Base-by-base conservation (phyloP, 2,113 vertebrate species). In the Oncorhynchus keta region DNA sequence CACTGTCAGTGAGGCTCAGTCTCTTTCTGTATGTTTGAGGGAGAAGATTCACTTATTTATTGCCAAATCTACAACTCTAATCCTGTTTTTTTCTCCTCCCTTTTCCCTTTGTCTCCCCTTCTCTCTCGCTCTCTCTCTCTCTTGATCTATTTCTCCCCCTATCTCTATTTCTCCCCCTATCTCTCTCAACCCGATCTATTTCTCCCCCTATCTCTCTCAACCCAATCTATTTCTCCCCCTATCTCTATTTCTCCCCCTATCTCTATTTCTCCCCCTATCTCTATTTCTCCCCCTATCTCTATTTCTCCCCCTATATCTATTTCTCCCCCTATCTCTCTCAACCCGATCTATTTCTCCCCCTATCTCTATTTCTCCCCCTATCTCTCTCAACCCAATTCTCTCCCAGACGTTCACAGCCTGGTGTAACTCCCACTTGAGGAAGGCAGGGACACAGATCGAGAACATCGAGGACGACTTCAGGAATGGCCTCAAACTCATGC, bases 361-460 rank as follows among this genome's bases (percentile, higher is more conserved):
- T 39, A 5, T 65, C 26, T 28, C 24, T 24, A 1, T 24, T 1
- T 26, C 14, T 28, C 26, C 11, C 9, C 9, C 16, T 39, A 9
- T 65, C 26, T 28, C 28, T 28, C 24, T 24, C 24, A 30, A 64
- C 30, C 28, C 3, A 28, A 3, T 28, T 65, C 28, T 20, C 30
- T 13, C 66, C 18, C 89, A 97, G 96, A 97, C 96, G 51, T 97
- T 97, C 93, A 97, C 96, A 79, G 96, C 96, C 71, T 97, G 96
- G 96, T 97, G 96, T 86, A 97, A 97, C 92, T 97, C 96, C 7
- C 96, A 97, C 90, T 92, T 97, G 89, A 93, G 96, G 77, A 97
- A 97, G 86, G 96, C 96, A 0, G 95, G 96, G 76, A 97, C 96
- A 55, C 95, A 96, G 92, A 97, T 97, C 1, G 96, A 97, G 88